These are phyloP conservation scores for Apodemus sylvaticus DNA, from an alignment of 2,113 vertebrate species.

Conservation along the genomic window DNA sequence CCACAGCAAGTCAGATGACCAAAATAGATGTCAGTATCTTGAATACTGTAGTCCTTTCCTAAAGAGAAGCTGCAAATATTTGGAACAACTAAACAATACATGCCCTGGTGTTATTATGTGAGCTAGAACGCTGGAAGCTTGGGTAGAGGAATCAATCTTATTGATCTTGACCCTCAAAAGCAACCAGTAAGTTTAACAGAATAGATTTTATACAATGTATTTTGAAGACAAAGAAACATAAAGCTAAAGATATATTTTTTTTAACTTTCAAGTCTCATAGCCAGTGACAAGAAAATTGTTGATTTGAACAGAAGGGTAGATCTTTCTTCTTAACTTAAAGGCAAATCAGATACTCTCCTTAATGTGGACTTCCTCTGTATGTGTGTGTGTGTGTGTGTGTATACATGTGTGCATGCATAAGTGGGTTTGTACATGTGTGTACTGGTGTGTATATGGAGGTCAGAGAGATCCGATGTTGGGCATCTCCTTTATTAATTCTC, in stretches of 20 bases:
- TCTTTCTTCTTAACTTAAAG: constrained; percentile 35
- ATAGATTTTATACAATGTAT: constrained; percentile 39
- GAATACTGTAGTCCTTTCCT: neutral
- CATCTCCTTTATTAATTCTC: neutral
- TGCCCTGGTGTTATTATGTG: neutral
- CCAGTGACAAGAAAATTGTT: constrained; percentile 38
- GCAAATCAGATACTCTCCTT: neutral
- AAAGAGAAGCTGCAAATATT: constrained; percentile 28
- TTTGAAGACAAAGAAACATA: neutral
- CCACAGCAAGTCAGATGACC: neutral
- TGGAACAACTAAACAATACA: neutral
- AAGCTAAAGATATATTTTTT: neutral
- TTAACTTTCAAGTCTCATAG: neutral
- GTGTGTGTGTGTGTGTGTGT: neutral
- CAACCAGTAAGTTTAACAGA: constrained; percentile 35
- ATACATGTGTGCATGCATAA: neutral
- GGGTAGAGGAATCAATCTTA: constrained; percentile 20
- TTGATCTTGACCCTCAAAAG: constrained; percentile 36
- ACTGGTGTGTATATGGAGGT: neutral
- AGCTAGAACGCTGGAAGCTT: neutral
- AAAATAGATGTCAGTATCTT: neutral
- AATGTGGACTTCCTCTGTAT: neutral
- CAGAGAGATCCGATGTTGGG: neutral
- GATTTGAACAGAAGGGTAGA: constrained; percentile 38
- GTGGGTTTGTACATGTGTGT: too few species aligned